Conservation (phyloP, 2,797 vertebrate genomes). For the Sciurus carolinensis region DNA sequence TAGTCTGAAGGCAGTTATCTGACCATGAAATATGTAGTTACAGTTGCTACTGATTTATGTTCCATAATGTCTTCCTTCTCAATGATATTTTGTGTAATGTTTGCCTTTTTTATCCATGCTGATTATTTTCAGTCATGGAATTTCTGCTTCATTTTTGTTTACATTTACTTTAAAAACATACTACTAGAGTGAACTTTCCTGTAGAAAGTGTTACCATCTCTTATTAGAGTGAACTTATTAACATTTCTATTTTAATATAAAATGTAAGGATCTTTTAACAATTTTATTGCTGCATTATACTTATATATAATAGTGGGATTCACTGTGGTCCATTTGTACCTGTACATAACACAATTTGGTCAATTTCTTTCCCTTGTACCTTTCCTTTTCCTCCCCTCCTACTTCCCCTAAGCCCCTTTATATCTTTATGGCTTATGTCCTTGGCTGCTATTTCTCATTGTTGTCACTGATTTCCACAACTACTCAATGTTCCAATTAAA, state of each 20-base stretch:
- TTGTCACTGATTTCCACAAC: slow-evolving; percentile 63
- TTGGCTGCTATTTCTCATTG: slow-evolving; percentile 33
- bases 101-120: background rate
- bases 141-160: background rate
- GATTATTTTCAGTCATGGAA: background rate
- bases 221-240: slow-evolving; percentile 17
- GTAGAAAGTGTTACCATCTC: slow-evolving; percentile 1
- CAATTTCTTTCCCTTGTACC: too few species aligned
- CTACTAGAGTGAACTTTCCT: background rate
- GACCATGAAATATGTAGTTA: background rate
- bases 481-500: slow-evolving; percentile 57
- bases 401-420: too few species aligned
- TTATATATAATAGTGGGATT: too few species aligned
- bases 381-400: too few species aligned
- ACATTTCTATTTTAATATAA: slow-evolving; percentile 41
- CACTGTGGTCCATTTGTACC: too few species aligned
- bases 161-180: background rate
- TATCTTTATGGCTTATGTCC: background rate
- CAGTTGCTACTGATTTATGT: background rate
- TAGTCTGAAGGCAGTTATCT: background rate
- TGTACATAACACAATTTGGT: too few species aligned
- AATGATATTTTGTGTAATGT: background rate
- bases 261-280: background rate
- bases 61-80: slow-evolving; percentile 6
- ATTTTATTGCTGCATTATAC: too few species aligned